Base-by-base conservation (phyloP, 1,140 invertebrate species). In the Papilio polytes region DNA sequence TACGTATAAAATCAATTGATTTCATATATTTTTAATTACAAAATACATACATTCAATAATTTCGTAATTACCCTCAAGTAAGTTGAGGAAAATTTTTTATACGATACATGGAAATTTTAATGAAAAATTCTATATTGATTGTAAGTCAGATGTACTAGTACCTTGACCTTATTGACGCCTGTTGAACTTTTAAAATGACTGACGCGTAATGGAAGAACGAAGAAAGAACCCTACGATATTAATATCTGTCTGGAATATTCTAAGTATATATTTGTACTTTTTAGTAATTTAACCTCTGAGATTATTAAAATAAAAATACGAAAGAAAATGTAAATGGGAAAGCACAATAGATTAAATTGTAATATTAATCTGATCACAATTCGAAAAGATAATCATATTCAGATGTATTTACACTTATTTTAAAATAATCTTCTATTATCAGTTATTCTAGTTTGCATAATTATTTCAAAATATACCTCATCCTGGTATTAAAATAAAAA, bases 81-180 rank as follows among this genome's bases (percentile, higher is more conserved):
- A 31, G 3, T 15, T 15, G 22, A 12, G 13, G 4, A 6, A 12
- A 66, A 15, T 2, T 15, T 15, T 26, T 10, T 13, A 66, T 26
- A 56, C 2, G 1, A 22, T 59, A 22, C 6, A 59, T 22, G 7
- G 7, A 59, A 59, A 20, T 53, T 53, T 53, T 53, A 59, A 56
- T 59, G 59, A 63, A 63, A 26, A 31, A 13, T 10, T 63, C 8
- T 26, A 4, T 26, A 66, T 31, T 66, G 26, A 66, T 66, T 31
- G 63, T 9, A 66, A 66, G 7, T 10, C 10, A 63, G 20, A 1
- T 63, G 15, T 66, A 7, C 63, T 22, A 31, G 12, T 66, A 31
- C 63, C 63, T 66, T 31, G 22, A 66, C 63, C 63, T 66, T 26
- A 66, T 15, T 66, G 63, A 66, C 26, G 63, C 63, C 63, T 66